Evolutionary conservation across 1,140 invertebrate genomes (phyloP).

Genomic region (Melipona quadrifasciata): DNA sequence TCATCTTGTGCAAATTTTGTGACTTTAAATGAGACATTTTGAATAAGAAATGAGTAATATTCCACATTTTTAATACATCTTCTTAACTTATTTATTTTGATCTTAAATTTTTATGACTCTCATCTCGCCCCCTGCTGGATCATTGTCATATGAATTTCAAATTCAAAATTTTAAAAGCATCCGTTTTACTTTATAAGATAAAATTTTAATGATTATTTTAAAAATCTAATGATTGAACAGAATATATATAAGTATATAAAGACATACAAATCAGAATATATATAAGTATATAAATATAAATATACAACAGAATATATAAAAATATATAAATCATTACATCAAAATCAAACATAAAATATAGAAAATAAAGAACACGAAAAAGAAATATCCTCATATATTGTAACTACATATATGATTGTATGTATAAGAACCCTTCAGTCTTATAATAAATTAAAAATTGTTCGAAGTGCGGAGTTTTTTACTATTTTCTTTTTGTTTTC

Average conservation of each 20-base stretch:
- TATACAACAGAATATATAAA: no score
- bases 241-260: not conserved
- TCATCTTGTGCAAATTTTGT: not conserved
- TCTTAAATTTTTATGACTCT: conserved; percentile 4
- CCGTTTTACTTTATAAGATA: not conserved
- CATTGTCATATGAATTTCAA: not conserved
- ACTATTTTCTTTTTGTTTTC: not conserved
- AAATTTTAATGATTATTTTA: not conserved
- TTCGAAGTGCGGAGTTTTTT: not conserved
- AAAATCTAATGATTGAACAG: not conserved
- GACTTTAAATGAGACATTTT: not conserved
- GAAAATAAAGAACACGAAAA: not conserved
- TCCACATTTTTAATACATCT: not conserved
- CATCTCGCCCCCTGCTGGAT: not conserved
- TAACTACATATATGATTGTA: no score
- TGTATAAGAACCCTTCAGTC: no score
- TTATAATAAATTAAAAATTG: no score
- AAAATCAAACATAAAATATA: not conserved
- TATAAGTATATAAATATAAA: no score
- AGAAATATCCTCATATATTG: not conserved
- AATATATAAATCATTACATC: not conserved
- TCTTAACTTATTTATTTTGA: conserved; percentile 34
- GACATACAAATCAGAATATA: no score
- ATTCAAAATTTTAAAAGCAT: not conserved
- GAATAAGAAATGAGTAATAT: not conserved